Conservation (phyloP, 2,113 vertebrate species). For the Protomyctophum bolini region DNA sequence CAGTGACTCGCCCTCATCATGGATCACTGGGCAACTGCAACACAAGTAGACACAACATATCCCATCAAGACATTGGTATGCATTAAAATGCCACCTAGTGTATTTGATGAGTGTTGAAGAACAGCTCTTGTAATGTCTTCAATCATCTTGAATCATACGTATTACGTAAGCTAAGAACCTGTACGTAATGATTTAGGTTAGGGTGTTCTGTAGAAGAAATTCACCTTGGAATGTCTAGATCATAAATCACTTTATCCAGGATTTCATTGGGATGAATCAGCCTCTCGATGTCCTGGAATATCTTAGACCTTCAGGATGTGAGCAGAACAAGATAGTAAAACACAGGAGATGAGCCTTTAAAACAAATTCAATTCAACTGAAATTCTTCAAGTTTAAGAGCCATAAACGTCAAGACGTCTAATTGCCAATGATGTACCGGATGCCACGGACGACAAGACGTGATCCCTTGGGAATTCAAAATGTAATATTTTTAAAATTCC, state of each 20-base stretch:
- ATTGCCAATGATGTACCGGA: no score
- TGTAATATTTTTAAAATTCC: no score
- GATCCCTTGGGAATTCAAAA: no score
- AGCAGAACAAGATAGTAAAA: neutral
- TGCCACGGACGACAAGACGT: no score
- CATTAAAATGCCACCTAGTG: neutral
- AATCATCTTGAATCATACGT: no score
- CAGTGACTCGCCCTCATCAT: slow-evolving; percentile 86
- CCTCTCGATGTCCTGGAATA: slow-evolving; percentile 97
- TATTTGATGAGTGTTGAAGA: neutral
- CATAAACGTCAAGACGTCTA: no score
- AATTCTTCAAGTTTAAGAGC: no score
- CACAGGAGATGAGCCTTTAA: neutral
- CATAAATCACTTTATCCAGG: slow-evolving; percentile 94
- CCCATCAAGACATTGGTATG: slow-evolving; percentile 7
- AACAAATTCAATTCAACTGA: neutral
- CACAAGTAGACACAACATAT: slow-evolving; percentile 11
- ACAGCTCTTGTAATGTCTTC: no score
- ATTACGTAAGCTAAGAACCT: no score
- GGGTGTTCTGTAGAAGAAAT: slow-evolving; percentile 28
- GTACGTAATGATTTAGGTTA: neutral
- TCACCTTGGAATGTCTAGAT: slow-evolving; percentile 91
- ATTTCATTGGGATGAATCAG: slow-evolving; percentile 95
- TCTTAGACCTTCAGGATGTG: slow-evolving; percentile 87
- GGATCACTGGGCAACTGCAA: slow-evolving; percentile 82